Evolutionary conservation across 2,797 vertebrate species (phyloP).

Genomic region (Notolabrus celidotus): DNA sequence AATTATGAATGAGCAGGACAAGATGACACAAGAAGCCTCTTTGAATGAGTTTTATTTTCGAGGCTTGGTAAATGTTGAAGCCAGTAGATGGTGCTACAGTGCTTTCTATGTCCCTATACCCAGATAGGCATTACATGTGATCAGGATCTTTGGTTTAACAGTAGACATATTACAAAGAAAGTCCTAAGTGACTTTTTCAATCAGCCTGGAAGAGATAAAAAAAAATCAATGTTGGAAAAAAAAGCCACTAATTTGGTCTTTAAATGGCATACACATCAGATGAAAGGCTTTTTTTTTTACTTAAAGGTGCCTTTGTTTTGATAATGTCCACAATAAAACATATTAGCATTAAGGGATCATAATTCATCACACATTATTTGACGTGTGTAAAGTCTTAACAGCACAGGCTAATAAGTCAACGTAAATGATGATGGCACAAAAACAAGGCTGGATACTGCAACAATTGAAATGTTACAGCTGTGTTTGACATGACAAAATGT

Average conservation of each 20-base stretch:
- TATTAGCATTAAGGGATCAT: not conserved
- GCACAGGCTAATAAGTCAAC: not conserved
- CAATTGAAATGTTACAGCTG: not conserved
- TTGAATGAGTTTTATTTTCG: not conserved
- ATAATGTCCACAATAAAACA: not conserved
- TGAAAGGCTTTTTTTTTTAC: not conserved
- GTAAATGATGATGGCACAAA: not conserved
- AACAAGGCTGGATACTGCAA: not conserved
- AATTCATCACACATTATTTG: not conserved
- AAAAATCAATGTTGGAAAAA: not conserved
- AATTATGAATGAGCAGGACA: constrained; percentile 2
- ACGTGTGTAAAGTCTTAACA: not conserved
- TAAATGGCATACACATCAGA: not conserved
- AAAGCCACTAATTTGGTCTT: not conserved
- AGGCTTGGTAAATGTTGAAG: not conserved
- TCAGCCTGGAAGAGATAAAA: not conserved
- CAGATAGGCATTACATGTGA: not conserved
- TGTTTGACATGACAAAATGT: not conserved
- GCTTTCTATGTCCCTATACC: constrained; percentile 7
- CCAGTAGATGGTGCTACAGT: constrained; percentile 69
- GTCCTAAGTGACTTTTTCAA: constrained; percentile 1
- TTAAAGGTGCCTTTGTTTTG: not conserved
- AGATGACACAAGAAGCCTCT: not conserved
- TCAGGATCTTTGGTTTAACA: not conserved
- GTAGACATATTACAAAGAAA: not conserved